phyloP scores from a whole-genome alignment of 2,888 invertebrate species.

The Tiphia femorata region DNA sequence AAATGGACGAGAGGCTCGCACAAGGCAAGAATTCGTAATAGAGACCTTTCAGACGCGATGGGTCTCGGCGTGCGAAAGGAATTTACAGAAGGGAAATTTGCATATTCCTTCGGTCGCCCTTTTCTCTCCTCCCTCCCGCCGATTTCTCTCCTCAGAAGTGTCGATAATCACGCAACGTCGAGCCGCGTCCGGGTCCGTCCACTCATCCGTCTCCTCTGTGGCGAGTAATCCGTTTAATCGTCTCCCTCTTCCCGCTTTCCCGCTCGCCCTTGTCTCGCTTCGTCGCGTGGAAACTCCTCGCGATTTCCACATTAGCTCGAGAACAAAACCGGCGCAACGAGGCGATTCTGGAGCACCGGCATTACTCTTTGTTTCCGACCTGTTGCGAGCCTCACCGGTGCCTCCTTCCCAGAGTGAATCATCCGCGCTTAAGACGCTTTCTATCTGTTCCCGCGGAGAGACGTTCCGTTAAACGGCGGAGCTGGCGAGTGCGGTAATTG shows the following conservation, averaged over 20 bases:
- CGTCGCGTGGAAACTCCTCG: neutral
- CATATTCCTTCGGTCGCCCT: neutral
- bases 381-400: neutral
- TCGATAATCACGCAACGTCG: too few relatives aligned
- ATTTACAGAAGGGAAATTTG: neutral
- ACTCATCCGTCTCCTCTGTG: too few relatives aligned
- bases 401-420: conserved; percentile 9
- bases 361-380: conserved; percentile 9
- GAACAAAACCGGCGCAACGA: neutral
- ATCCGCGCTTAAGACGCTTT: conserved; percentile 8
- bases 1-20: too few relatives aligned
- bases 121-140: neutral
- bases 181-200: too few relatives aligned
- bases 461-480: neutral
- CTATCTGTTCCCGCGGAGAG: conserved; percentile 2
- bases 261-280: neutral
- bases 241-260: too few relatives aligned
- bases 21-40: too few relatives aligned
- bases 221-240: too few relatives aligned
- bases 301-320: conserved; percentile 3
- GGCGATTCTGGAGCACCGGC: neutral
- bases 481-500: too few relatives aligned
- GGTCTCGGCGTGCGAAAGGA: too few relatives aligned
- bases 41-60: too few relatives aligned
- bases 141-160: too few relatives aligned